Evolutionary conservation across 1,140 invertebrate genomes (phyloP).

Genomic region (Elymnias hypermnestra): DNA sequence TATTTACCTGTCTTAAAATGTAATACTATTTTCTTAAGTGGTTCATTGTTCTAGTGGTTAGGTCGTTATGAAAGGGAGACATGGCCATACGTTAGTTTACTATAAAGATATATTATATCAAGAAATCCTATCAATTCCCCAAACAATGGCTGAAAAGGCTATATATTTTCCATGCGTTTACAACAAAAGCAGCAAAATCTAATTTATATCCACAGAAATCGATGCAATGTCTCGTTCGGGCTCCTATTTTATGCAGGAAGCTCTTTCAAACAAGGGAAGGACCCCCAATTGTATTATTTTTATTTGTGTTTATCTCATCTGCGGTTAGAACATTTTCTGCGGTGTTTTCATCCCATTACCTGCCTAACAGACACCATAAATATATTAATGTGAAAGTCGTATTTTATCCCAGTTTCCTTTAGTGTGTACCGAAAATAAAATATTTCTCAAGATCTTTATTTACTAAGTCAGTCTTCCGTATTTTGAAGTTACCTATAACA

Average conservation of each 20-base stretch:
- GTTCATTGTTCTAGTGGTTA: no score
- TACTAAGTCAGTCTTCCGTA: no score
- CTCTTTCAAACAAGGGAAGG: conserved; percentile 28
- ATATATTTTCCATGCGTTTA: conserved; percentile 5
- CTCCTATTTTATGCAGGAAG: conserved; percentile 46
- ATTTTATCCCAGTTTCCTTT: conserved; percentile 34
- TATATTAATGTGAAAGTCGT: conserved; percentile 55
- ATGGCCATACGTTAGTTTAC: no score
- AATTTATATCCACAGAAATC: conserved; percentile 38
- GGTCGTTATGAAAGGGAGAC: no score
- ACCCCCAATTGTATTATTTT: conserved; percentile 45
- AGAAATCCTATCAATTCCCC: not conserved
- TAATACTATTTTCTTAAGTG: not conserved
- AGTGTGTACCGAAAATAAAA: conserved; percentile 5
- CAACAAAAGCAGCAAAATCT: conserved; percentile 21
- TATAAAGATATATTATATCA: not conserved
- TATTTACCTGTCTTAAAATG: no score
- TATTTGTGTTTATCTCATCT: conserved; percentile 49
- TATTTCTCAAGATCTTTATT: not conserved
- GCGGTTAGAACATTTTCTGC: conserved; percentile 38
- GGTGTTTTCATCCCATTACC: conserved; percentile 70
- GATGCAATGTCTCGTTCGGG: conserved; percentile 31
- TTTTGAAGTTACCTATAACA: no score
- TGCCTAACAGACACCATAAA: conserved; percentile 59
- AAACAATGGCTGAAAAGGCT: conserved; percentile 4